Evolutionary conservation across 2,797 vertebrate species (phyloP).

Genomic region (Muscicapa striata): DNA sequence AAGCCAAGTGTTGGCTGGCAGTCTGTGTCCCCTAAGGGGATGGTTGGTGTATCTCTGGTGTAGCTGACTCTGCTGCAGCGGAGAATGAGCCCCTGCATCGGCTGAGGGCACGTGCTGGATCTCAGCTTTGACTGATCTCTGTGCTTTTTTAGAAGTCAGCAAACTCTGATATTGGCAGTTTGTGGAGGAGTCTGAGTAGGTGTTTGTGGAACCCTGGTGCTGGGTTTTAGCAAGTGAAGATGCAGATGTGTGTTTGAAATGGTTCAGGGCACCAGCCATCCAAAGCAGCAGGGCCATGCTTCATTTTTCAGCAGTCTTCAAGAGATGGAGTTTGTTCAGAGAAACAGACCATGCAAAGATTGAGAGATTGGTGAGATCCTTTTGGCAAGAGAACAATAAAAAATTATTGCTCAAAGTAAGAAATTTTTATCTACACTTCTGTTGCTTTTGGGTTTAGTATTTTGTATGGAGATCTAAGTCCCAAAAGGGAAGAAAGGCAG

Average conservation of each 20-base stretch:
- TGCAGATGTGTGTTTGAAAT: background rate
- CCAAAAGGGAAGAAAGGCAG: background rate
- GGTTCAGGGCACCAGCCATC: background rate
- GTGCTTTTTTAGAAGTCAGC: background rate
- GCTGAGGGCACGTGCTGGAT: background rate
- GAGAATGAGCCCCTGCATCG: background rate
- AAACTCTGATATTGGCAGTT: background rate
- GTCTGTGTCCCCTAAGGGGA: background rate
- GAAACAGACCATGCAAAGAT: background rate
- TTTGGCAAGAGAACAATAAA: background rate
- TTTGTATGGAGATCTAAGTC: background rate
- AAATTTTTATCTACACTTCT: background rate
- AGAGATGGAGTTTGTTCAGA: background rate
- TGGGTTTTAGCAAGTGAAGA: background rate
- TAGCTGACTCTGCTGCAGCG: background rate
- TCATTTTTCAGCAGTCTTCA: background rate
- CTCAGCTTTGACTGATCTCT: background rate
- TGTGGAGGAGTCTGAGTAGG: background rate
- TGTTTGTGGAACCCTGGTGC: background rate
- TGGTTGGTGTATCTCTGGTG: background rate
- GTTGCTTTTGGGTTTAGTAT: background rate
- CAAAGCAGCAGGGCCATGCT: background rate
- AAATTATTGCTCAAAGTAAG: background rate
- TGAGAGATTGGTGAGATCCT: background rate
- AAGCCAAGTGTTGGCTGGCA: background rate